Percentiles rank a stretch among this genome's conserved stretches.
Conservation (phyloP, 2,888 invertebrate genomes). For the Phengaris alcon region DNA sequence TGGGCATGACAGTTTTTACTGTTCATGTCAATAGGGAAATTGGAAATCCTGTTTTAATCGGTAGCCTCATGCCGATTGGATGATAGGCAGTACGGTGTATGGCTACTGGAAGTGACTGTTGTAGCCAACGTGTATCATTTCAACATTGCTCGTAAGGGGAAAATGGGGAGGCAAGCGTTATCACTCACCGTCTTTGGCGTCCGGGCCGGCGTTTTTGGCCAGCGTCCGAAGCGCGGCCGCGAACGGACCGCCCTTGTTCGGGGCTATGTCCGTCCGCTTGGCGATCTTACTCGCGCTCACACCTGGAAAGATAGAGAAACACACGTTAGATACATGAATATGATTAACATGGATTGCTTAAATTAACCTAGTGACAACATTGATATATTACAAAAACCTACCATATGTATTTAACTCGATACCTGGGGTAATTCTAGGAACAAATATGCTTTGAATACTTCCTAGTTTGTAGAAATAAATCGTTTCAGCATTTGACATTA, state of each 20-base stretch:
- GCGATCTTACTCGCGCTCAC: constrained; percentile 69
- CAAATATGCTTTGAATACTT: not conserved
- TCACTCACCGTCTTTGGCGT: constrained; percentile 82
- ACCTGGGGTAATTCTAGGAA: not conserved
- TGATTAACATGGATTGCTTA: too few relatives aligned
- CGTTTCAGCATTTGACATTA: not conserved
- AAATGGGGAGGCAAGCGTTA: constrained; percentile 32
- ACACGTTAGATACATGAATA: not conserved
- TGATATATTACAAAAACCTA: too few relatives aligned
- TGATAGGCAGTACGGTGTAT: too few relatives aligned
- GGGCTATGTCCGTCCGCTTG: constrained; percentile 67
- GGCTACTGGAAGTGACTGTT: too few relatives aligned
- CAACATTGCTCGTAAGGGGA: constrained; percentile 38
- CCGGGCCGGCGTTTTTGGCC: constrained; percentile 93
- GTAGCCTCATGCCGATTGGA: too few relatives aligned
- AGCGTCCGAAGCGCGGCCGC: constrained; percentile 94
- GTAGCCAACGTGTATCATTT: not conserved
- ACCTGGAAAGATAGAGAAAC: constrained; percentile 56
- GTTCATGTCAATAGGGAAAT: too few relatives aligned
- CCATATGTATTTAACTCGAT: not conserved
- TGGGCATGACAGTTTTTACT: too few relatives aligned
- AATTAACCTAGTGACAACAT: too few relatives aligned
- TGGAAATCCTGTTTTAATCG: too few relatives aligned
- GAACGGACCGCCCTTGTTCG: constrained; percentile 85
- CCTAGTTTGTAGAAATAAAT: not conserved